Conservation (phyloP, 1,140 invertebrate species). For the Archivesica marissinica region DNA sequence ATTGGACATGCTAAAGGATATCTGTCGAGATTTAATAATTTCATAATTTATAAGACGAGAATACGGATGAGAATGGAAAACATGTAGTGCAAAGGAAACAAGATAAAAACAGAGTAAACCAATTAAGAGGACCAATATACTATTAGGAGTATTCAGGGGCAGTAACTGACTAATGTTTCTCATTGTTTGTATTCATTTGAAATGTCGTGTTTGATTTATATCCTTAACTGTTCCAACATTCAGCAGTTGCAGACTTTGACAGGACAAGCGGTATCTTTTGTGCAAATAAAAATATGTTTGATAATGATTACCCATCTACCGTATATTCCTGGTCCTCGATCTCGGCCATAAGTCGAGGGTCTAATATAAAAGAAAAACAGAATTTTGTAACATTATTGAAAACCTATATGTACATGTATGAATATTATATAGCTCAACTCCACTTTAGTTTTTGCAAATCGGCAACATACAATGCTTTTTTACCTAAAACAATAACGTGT, state of each 20-base stretch:
- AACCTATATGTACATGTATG: too few species aligned
- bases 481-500: too few species aligned
- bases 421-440: too few species aligned
- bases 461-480: too few species aligned
- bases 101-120: background rate
- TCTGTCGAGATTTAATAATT: too few species aligned
- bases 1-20: too few species aligned
- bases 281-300: background rate
- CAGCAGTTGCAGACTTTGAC: background rate
- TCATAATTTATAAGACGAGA: background rate
- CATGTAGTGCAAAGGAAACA: background rate
- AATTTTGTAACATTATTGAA: too few species aligned
- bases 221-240: background rate
- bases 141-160: background rate
- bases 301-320: background rate
- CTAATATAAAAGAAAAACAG: too few species aligned
- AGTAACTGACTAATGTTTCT: background rate
- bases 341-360: too few species aligned
- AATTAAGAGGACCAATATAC: background rate
- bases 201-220: background rate
- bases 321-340: background rate
- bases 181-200: background rate
- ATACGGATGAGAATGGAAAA: background rate
- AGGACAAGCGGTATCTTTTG: background rate
- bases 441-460: too few species aligned